Evolutionary conservation across 2,113 vertebrate species (phyloP).

Genomic region (Protobothrops flavoviridis): DNA sequence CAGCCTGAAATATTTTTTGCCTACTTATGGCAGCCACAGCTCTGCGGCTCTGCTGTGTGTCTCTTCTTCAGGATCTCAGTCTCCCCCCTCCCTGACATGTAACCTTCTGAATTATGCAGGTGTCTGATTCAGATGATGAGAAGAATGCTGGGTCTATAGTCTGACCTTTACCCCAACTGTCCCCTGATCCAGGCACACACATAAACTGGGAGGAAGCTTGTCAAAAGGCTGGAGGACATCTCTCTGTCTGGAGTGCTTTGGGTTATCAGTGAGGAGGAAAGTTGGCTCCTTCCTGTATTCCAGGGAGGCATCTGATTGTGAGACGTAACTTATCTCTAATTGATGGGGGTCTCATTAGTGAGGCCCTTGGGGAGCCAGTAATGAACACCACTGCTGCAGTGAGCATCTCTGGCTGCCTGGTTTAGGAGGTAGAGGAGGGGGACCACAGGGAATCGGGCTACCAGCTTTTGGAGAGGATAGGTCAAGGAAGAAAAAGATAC

Average conservation of each 20-base stretch:
- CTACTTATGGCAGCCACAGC: background rate
- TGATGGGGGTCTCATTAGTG: constrained; percentile 24
- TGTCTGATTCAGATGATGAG: no score
- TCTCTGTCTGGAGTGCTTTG: background rate
- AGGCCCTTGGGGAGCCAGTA: background rate
- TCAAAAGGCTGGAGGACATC: background rate
- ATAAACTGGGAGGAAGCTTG: background rate
- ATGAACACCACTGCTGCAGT: background rate
- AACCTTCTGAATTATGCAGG: background rate
- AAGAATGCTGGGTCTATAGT: background rate
- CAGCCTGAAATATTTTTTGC: background rate
- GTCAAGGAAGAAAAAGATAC: background rate
- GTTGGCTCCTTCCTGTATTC: background rate
- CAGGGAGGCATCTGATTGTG: background rate
- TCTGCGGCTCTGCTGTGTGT: background rate
- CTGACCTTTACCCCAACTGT: background rate
- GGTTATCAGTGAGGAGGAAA: background rate
- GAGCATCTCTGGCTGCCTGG: background rate
- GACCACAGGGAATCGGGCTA: background rate
- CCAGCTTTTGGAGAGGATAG: background rate
- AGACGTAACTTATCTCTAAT: constrained; percentile 18
- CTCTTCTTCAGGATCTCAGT: background rate
- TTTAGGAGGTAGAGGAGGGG: background rate
- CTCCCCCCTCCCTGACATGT: background rate
- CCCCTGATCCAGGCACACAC: background rate